A percentile compares a stretch with the other conserved stretches of the same genome.
phyloP scores from a whole-genome alignment of 1,140 invertebrate genomes.

The Lanistes nyassanus region DNA sequence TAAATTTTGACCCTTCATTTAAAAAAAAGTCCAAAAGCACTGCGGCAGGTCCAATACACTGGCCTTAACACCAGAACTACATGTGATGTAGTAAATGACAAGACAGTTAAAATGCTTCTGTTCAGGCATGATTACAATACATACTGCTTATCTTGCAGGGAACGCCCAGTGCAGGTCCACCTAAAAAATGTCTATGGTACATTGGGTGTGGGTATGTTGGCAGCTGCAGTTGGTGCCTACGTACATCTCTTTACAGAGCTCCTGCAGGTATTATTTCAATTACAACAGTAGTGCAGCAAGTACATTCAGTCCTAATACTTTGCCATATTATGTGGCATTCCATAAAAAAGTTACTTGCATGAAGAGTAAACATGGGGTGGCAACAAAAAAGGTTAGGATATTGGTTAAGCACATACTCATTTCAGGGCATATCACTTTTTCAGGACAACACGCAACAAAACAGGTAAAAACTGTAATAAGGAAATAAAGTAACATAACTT shows the following conservation, averaged over 20 bases:
- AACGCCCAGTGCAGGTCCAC: constrained; percentile 71
- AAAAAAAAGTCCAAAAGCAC: too few species aligned
- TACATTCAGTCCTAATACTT: neutral
- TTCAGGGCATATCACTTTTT: too few species aligned
- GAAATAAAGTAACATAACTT: too few species aligned
- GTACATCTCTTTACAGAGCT: constrained; percentile 82
- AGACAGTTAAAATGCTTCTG: too few species aligned
- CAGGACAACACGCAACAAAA: too few species aligned
- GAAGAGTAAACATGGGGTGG: neutral
- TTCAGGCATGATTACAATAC: too few species aligned
- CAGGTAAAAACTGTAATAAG: too few species aligned
- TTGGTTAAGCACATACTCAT: too few species aligned
- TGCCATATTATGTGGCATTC: neutral
- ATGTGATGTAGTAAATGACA: too few species aligned
- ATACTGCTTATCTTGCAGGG: constrained; percentile 41
- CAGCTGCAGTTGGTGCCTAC: constrained; percentile 84
- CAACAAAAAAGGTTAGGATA: neutral
- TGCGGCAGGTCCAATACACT: too few species aligned
- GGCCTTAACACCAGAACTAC: too few species aligned
- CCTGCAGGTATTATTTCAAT: constrained; percentile 58
- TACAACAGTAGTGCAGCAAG: neutral
- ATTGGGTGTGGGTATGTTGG: constrained; percentile 82
- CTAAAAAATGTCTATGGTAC: constrained; percentile 96
- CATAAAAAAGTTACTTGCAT: neutral
- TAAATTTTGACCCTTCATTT: too few species aligned